Evolutionary conservation across 2,113 vertebrate species (phyloP).

Genomic region (Thamnophis sirtalis): DNA sequence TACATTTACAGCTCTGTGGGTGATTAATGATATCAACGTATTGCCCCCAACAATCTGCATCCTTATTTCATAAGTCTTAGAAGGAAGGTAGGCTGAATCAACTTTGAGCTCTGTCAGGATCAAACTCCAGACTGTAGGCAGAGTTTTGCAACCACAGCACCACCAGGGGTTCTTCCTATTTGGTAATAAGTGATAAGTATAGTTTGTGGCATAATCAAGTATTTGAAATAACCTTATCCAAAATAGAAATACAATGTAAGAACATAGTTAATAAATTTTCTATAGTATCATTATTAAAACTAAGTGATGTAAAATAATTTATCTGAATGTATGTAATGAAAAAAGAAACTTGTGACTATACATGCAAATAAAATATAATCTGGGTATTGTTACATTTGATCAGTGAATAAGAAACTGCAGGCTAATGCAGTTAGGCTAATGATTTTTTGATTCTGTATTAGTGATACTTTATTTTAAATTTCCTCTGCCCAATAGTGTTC

Average conservation of each 20-base stretch:
- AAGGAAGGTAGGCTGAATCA: neutral
- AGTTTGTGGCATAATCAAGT: neutral
- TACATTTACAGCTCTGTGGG: no score
- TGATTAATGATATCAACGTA: neutral
- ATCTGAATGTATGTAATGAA: neutral
- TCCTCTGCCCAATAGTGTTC: neutral
- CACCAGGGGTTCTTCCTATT: neutral
- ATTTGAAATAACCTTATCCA: neutral
- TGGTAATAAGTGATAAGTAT: neutral
- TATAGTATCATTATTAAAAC: neutral
- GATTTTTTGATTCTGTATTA: neutral
- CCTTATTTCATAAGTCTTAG: neutral
- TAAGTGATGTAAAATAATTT: neutral
- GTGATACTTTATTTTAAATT: constrained; percentile 13
- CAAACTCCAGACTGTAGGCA: neutral
- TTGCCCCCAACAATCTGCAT: neutral
- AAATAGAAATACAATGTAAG: neutral
- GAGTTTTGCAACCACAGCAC: no score
- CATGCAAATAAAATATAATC: neutral
- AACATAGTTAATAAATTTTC: neutral
- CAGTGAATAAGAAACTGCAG: neutral
- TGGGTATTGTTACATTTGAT: neutral
- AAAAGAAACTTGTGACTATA: neutral
- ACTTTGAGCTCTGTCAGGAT: neutral
- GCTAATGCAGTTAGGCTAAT: no score